A percentile compares a stretch with the other conserved stretches of the same genome.
These are phyloP conservation scores for Mythimna pallens DNA, from an alignment of 2,888 invertebrate genomes.

Conservation along the genomic window DNA sequence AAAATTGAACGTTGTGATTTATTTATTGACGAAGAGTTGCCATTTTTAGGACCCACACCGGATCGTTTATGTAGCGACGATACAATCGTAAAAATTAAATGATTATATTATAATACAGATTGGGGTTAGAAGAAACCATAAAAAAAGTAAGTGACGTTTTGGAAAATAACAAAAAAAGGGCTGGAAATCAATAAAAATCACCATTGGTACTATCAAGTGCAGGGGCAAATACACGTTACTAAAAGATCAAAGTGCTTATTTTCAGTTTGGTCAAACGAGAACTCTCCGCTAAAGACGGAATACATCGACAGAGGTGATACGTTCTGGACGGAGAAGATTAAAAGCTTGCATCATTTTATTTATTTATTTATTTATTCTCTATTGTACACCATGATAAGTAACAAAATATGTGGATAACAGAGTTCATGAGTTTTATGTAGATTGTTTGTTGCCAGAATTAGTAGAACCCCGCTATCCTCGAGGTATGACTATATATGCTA, in stretches of 20 bases:
- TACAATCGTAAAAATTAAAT: too few relatives aligned
- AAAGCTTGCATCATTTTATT: slow-evolving; percentile 16
- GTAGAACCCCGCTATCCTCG: background rate
- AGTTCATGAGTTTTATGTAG: too few relatives aligned
- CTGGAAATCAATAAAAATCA: slow-evolving; percentile 21
- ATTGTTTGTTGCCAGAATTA: slow-evolving; percentile 16
- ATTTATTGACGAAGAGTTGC: too few relatives aligned
- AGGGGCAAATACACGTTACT: slow-evolving; percentile 17
- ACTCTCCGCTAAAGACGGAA: slow-evolving; percentile 14
- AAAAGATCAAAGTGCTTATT: slow-evolving; percentile 8
- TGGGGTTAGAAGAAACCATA: slow-evolving; percentile 1
- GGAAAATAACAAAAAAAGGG: slow-evolving; percentile 10
- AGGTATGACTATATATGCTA: too few relatives aligned
- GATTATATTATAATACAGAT: too few relatives aligned
- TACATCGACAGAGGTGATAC: slow-evolving; percentile 12
- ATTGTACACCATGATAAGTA: too few relatives aligned
- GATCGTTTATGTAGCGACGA: too few relatives aligned
- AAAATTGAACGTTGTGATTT: too few relatives aligned
- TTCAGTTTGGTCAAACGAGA: slow-evolving; percentile 19
- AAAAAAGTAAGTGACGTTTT: slow-evolving; percentile 13
- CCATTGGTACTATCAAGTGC: slow-evolving; percentile 12
- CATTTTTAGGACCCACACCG: too few relatives aligned
- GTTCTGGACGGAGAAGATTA: slow-evolving; percentile 14
- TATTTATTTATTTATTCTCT: too few relatives aligned
- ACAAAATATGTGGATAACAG: too few relatives aligned